Evolutionary conservation across 2,797 vertebrate species (phyloP), one percentile per base, ranked within the genome.

Genomic region (Cheirogaleus major): DNA sequence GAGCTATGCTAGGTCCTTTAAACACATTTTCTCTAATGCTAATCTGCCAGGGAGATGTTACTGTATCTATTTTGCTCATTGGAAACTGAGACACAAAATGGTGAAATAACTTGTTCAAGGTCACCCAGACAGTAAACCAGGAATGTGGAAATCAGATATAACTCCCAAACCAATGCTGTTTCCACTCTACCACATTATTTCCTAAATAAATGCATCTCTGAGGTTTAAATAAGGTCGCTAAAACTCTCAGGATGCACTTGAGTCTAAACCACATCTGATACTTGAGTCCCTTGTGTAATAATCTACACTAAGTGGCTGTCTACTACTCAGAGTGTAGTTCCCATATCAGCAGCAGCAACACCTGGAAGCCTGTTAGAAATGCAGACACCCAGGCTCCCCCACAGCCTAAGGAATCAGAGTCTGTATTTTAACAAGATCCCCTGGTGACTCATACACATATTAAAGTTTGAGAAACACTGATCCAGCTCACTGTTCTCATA

Each of bases 11-110:
- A 45, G 22, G 41, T 52, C 70, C 76, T 84, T 55, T 61, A 57
- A 79, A 89, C 22, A 75, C 9, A 75, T 84, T 48, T 92, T 95
- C 86, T 89, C 65, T 90, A 55, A 27, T 14, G n/a, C 10, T 93
- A 20, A 87, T 79, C 48, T 83, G 22, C 30, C 41, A 65, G 65
- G 48, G 55, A 96, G 50, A 87, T 82, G 81, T 59, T 67, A 86
- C 32, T 67, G 35, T 76, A 80, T 91, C 14, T 90, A 32, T n/a
- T 17, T 61, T 89, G 23, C 43, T 43, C 69, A 76, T 20, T 92
- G 72, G 27, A 93, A 92, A 63, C 13, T 43, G 15, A 73, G 55
- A 89, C 23, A 85, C 48, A 57, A 70, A 96, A 76, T 50, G 59
- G 89, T 22, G 22, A 95, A 89, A 70, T 83, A 69, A 81, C 11